Base-by-base conservation (phyloP, 2,888 invertebrate genomes). In the Ichneumon xanthorius region DNA sequence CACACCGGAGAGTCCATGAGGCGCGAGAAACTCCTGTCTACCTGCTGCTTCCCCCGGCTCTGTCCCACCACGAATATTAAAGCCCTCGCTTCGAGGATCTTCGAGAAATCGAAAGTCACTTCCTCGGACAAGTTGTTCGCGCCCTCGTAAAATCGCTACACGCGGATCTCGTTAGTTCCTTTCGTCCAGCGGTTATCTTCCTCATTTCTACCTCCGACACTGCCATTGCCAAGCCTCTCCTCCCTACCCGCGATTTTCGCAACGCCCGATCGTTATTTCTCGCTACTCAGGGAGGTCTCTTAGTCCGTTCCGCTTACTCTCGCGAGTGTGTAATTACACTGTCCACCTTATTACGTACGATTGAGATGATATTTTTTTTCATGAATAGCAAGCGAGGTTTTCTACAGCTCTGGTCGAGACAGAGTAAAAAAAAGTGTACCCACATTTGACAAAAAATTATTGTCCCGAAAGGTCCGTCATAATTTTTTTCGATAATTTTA, bases 81-180 rank as follows among this genome's bases (percentile, higher is more conserved):
- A 45, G 45, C 45, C 14, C 58, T 26, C 61, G 14, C 58, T n/a
- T 65, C 75, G 63, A 48, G 30, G 26, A 40, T 58, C 19, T 45
- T 72, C 40, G 75, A 76, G 50, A 76, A 76, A 63, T 65, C 76
- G 48, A 87, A 80, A 86, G 87, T 88, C 88, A 88, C 82, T 87
- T 82, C 79, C 85, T 78, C 50, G 65, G 72, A 53, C 37, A 70
- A 58, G 48, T 11, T 68, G 40, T 19, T 53, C 71, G 71, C 70
- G 50, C 22, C 55, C 30, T 11, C 26, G 50, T 7, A 16, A 61
- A 45, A 16, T 61, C 58, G 73, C 75, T 50, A 50, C 26, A 30
- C 53, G 22, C 48, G 16, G 22, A 37, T n/a, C 73, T 82, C 79
- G 79, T 72, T 73, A 50, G 70, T 79, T 63, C 50, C 48, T 50